phyloP scores from a whole-genome alignment of 2,888 invertebrate genomes.

The Clepsis dumicolana region DNA sequence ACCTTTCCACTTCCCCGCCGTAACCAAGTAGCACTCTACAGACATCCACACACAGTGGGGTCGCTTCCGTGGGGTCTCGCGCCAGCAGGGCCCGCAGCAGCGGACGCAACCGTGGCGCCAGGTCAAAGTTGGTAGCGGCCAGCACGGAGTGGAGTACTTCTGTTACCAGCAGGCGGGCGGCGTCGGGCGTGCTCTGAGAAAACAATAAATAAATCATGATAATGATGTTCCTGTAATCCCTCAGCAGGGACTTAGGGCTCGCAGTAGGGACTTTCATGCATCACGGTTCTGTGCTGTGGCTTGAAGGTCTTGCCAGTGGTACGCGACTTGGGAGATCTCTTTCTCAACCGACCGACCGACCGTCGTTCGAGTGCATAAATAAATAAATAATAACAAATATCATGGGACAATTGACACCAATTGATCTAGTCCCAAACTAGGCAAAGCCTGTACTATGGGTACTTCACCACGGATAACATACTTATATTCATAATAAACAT shows the following conservation, averaged over 20 bases:
- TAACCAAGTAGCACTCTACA: constrained; percentile 49
- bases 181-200: constrained; percentile 49
- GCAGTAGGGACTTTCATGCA: not conserved
- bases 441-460: no score
- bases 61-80: constrained; percentile 40
- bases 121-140: constrained; percentile 44
- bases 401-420: no score
- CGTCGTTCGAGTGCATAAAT: no score
- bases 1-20: constrained; percentile 47
- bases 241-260: not conserved
- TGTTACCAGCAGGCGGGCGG: constrained; percentile 42
- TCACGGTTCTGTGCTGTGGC: no score
- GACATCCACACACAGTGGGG: constrained; percentile 52
- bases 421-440: no score
- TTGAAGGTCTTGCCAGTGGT: no score
- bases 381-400: no score
- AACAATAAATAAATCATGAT: not conserved
- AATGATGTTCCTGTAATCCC: no score
- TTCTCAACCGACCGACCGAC: no score
- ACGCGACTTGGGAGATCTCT: no score
- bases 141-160: constrained; percentile 33
- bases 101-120: constrained; percentile 41
- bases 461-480: no score
- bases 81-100: constrained; percentile 44
- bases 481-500: no score